Evolutionary conservation across 2,888 invertebrate genomes (phyloP), one percentile per base, ranked within the genome.

Genomic region (Synergus japonicus): DNA sequence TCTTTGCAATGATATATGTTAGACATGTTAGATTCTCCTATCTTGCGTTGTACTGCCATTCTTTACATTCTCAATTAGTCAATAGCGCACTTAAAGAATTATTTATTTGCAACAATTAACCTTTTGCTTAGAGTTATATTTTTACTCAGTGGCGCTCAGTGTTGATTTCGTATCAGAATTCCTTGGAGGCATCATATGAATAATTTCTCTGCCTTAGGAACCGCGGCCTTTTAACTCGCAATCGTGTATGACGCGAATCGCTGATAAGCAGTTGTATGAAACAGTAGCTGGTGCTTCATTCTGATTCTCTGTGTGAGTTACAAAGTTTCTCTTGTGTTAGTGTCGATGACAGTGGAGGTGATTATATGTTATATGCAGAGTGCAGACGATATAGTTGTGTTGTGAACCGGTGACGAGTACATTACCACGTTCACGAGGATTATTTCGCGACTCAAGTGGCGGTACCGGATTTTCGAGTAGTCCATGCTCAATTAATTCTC

Each of bases 401-500:
- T 54, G 67, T 73, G 69, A 29, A 29, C 1, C 49, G 13, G n/a
- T 49, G 29, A 54, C 49, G 37, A 29, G 8, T 29, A 29, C 8
- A 15, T 29, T 73, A 54, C 54, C 29, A 29, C 29, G 0, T 29
- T 29, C 29, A 29, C 12, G n/a, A 73, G 73, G 73, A 73, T 73
- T 73, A 73, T 49, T 73, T 73, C 7, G 22, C 15, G 60, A 12
- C 22, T 60, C 4, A 22, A 60, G 22, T 22, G 12, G 18, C 60
- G 60, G 12, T 22, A 22, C 18, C 22, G 29, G 29, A 54, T 29
- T 73, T 54, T 54, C 29, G 29, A 15, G 41, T 37, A 67, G 13
- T 78, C 58, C 54, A 77, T 49, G 64, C 77, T 77, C 77, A 77
- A 65, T 66, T 66, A 66, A 66, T 66, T 67, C 58, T 41, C 66